phyloP scores from a whole-genome alignment of 2,888 invertebrate species.

The Hypselothyrea guttata region DNA sequence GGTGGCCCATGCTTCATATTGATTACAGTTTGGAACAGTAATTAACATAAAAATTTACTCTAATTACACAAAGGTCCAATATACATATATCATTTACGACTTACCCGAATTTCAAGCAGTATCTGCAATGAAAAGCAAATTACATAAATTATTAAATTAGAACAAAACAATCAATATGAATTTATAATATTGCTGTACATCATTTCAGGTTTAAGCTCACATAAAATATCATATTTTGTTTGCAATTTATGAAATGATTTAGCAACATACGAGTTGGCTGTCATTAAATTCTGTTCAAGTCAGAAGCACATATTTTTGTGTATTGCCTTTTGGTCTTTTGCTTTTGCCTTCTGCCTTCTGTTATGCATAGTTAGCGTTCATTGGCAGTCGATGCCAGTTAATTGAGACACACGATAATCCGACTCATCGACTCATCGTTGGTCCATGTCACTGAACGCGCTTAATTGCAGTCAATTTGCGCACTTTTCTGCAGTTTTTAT shows the following conservation, averaged over 20 bases:
- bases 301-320: neutral
- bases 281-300: slow-evolving; percentile 29
- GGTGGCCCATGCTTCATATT: too few species aligned
- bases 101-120: neutral
- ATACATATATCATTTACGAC: too few species aligned
- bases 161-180: too few species aligned
- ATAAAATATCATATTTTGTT: neutral
- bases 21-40: too few species aligned
- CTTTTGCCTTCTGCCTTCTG: slow-evolving; percentile 10
- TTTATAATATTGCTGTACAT: neutral
- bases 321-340: neutral
- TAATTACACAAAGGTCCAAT: slow-evolving; percentile 12
- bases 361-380: slow-evolving; percentile 25
- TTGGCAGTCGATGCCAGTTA: slow-evolving; percentile 29
- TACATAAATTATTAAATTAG: neutral
- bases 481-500: slow-evolving; percentile 30
- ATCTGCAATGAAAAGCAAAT: slow-evolving; percentile 11
- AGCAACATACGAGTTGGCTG: slow-evolving; percentile 5
- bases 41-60: too few species aligned
- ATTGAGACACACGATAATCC: slow-evolving; percentile 28
- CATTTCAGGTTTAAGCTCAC: too few species aligned
- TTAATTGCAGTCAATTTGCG: slow-evolving; percentile 60
- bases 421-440: neutral
- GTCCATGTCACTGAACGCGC: slow-evolving; percentile 6
- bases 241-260: slow-evolving; percentile 18